Conservation (phyloP, 2,797 vertebrate genomes). For the Taeniopygia guttata region DNA sequence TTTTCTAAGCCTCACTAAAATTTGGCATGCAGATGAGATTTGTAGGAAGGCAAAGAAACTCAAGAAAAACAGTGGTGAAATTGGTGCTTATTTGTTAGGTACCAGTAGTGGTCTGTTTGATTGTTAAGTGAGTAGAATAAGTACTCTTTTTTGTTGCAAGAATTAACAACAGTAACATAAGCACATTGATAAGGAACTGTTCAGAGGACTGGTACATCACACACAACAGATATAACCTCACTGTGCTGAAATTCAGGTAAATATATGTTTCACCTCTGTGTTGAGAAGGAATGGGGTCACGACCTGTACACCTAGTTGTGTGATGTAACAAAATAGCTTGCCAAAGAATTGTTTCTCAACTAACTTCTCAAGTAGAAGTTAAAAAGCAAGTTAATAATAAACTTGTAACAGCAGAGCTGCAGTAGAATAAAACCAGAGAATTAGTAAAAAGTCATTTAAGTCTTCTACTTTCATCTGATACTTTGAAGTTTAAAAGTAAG, state of each 20-base stretch:
- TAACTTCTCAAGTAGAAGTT: neutral
- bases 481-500: neutral
- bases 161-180: neutral
- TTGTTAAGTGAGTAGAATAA: neutral
- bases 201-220: neutral
- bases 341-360: neutral
- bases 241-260: neutral
- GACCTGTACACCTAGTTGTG: neutral
- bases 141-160: neutral
- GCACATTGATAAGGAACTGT: neutral
- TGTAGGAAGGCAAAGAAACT: accelerated
- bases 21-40: neutral
- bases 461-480: neutral
- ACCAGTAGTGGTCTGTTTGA: neutral
- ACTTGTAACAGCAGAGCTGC: neutral
- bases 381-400: neutral
- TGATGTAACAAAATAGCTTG: neutral
- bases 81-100: neutral
- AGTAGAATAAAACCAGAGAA: neutral
- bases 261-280: neutral
- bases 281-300: neutral
- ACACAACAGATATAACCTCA: neutral
- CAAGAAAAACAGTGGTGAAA: neutral
- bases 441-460: neutral
- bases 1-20: neutral